Base-by-base conservation (phyloP, 2,113 vertebrate genomes). In the Tapirus terrestris region DNA sequence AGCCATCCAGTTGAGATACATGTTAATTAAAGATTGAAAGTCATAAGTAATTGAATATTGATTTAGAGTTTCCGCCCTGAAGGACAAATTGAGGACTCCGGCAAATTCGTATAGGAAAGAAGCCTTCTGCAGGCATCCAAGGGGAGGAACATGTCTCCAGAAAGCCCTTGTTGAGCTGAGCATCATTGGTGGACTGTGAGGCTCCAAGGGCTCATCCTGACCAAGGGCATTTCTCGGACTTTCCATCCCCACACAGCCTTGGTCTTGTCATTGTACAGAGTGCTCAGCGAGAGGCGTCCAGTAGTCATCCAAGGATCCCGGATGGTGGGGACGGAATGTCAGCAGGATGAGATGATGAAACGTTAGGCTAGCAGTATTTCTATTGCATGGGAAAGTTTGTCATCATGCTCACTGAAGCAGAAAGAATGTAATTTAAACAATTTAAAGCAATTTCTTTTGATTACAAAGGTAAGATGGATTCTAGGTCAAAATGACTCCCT, bases 1-100 rank as follows among this genome's bases (percentile, higher is more conserved):
- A 68, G 36, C 60, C 61, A 48, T 58, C 72, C 77, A 79, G 72
- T 18, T 79, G 82, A 94, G 70, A 86, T 33, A 51, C 75, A 31
- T 27, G 53, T 75, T 96, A 94, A 96, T 98, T 95, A 96, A 95
- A 96, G 75, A 83, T 67, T 31, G 87, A 92, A 91, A 88, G 61
- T 96, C 83, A 29, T 81, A 82, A 95, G 88, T 97, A 95, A 89
- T 90, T 96, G 96, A 96, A 96, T 97, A 97, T 75, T 94, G 93
- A 91, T 79, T 56, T 60, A 63, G 48, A 39, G 36, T 75, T 95
- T 73, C 31, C 91, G 58, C 51, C 82, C 73, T 27, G 48, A 63
- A 82, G 90, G 89, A n/a, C 56, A 61, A 72, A 56, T 48, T 89
- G 92, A 94, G 33, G 77, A 89, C 53, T 36, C 14, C 39, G 77